phyloP scores from a whole-genome alignment of 2,888 invertebrate species.

The Lamellibrachia satsuma region DNA sequence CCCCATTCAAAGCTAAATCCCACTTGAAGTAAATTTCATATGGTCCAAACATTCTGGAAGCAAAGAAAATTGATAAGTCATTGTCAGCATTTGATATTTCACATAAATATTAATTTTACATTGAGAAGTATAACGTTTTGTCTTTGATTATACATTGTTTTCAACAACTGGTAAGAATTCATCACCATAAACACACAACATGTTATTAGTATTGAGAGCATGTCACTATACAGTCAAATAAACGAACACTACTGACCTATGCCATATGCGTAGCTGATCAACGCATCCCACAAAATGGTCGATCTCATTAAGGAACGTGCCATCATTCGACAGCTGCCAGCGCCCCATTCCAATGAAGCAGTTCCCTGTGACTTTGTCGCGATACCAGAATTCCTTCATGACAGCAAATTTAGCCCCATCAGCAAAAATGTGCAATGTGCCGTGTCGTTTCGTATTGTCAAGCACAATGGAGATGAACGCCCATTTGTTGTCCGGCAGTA shows the following conservation, averaged over 20 bases:
- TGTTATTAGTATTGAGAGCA: not conserved
- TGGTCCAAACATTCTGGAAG: not conserved
- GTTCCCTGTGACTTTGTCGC: not conserved
- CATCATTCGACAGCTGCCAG: slow-evolving; percentile 39
- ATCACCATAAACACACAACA: not conserved
- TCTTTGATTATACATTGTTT: not conserved
- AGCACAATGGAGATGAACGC: slow-evolving; percentile 36
- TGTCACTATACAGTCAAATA: not conserved
- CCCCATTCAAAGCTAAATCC: not conserved
- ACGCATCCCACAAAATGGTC: slow-evolving; percentile 40
- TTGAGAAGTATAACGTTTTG: not conserved
- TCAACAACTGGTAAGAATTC: not conserved
- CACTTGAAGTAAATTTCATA: not conserved
- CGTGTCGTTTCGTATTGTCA: not conserved
- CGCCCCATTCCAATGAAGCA: slow-evolving; percentile 38
- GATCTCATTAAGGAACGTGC: slow-evolving; percentile 10
- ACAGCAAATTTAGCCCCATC: not conserved
- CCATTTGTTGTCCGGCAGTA: slow-evolving; percentile 37
- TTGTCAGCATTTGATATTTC: not conserved
- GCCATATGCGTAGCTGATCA: slow-evolving; percentile 45
- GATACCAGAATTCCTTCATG: slow-evolving; percentile 11
- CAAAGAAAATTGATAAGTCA: not conserved
- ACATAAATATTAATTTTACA: no score
- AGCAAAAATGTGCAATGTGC: not conserved
- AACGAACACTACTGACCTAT: not conserved